A percentile compares a stretch with the other conserved stretches of the same genome.
Evolutionary conservation across 2,888 invertebrate genomes (phyloP).

Genomic region (Drosophila percnosoma): DNA sequence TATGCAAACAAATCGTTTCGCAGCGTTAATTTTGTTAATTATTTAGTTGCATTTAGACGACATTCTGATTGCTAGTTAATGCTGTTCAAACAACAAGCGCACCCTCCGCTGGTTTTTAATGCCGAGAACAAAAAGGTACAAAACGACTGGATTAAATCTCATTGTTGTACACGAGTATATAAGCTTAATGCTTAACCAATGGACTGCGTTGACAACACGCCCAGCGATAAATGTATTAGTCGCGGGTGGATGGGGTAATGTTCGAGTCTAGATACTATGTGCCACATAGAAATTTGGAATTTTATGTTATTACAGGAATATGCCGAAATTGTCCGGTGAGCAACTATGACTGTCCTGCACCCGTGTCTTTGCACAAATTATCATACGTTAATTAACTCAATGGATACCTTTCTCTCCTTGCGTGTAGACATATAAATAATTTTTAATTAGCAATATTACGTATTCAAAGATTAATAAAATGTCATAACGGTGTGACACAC

Average conservation of each 20-base stretch:
- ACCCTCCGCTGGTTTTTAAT: slow-evolving; percentile 61
- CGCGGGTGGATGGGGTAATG: background rate
- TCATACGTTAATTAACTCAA: background rate
- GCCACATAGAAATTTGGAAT: background rate
- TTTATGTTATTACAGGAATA: background rate
- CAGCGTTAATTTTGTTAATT: slow-evolving; percentile 65
- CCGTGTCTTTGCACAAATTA: background rate
- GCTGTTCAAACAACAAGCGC: slow-evolving; percentile 50
- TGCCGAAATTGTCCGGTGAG: background rate
- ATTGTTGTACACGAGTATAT: slow-evolving; percentile 29
- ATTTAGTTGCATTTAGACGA: slow-evolving; percentile 66
- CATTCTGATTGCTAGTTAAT: slow-evolving; percentile 57
- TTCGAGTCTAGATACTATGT: background rate
- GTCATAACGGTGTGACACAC: background rate
- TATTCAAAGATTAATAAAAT: background rate
- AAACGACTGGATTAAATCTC: slow-evolving; percentile 47
- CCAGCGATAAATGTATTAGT: slow-evolving; percentile 10
- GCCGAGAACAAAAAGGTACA: slow-evolving; percentile 26
- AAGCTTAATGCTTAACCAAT: slow-evolving; percentile 41
- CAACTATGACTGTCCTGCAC: background rate
- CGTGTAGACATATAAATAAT: background rate
- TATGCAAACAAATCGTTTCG: slow-evolving; percentile 68
- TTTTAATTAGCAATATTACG: background rate
- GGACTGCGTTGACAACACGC: slow-evolving; percentile 32
- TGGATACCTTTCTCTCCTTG: background rate